Base-by-base conservation (phyloP, 2,113 vertebrate species). In the Xenopus laevis region DNA sequence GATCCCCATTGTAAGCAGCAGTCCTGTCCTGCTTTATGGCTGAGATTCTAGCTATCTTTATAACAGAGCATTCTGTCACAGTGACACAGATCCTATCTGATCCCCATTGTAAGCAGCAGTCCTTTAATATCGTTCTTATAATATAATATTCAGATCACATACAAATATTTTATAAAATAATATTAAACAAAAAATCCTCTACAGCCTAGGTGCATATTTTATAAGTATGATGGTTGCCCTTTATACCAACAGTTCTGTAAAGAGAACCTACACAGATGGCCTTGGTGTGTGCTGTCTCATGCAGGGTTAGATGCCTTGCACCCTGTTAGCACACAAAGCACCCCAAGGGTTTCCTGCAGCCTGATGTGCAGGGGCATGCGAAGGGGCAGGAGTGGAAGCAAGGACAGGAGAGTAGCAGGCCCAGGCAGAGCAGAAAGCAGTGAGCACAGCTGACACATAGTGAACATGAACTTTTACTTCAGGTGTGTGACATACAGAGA, bases 381-480 rank as follows among this genome's bases (percentile, higher is more conserved):
- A 12, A 9, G 45, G 55, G 45, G 20, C 44, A 1, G 45, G 44
- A 21, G 65, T 70, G 47, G 57, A 76, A 64, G 80, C 55, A 8
- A 59, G 72, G 79, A 75, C 60, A 65, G 76, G 79, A 77, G 72
- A 78, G 55, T 81, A 85, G 90, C 86, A 1, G 15, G 77, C 79
- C 77, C 69, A 52, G 67, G 83, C 85, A 81, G 84, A 89, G 87
- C 73, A 55, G 27, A n/a, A 75, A 75, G 73, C 71, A 81, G 91
- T 89, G 72, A 74, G 72, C 72, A 74, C 40, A 74, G 93, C 85
- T 92, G 92, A 91, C 92, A 89, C 88, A 86, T 86, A 84, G 89
- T 80, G 91, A 93, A 93, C 91, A 92, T 91, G 89, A 92, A 92
- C 93, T 90, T 89, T 80, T 84, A 84, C 72, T 21, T 47, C 13